phyloP scores from a whole-genome alignment of 2,888 invertebrate species.

The Nephrotoma appendiculata region DNA sequence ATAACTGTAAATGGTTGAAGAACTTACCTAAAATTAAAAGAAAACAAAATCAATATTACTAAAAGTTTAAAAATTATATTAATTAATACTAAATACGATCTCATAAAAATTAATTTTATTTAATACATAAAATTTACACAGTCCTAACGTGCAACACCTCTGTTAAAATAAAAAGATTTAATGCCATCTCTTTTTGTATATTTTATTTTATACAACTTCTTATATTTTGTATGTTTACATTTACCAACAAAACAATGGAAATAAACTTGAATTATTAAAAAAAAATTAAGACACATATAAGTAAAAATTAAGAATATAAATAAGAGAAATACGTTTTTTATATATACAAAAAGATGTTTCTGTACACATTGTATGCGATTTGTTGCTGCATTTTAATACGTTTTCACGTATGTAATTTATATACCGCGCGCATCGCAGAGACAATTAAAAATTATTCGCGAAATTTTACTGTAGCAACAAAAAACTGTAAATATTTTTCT shows the following conservation, averaged over 20 bases:
- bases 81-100: neutral
- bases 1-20: neutral
- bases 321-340: neutral
- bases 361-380: neutral
- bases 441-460: neutral
- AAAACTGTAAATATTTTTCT: neutral
- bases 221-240: neutral
- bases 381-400: neutral
- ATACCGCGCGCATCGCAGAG: neutral
- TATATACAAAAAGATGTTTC: neutral
- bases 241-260: neutral
- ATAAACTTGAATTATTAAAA: neutral
- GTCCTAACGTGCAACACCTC: neutral
- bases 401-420: neutral
- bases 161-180: neutral
- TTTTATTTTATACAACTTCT: neutral
- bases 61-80: too few relatives aligned
- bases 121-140: neutral
- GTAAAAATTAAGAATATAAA: neutral
- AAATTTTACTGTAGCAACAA: neutral
- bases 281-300: neutral
- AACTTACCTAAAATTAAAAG: neutral
- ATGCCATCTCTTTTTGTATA: neutral
- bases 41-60: neutral
- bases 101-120: neutral